Conservation (phyloP, 2,888 invertebrate genomes). For the Erebia aethiops region DNA sequence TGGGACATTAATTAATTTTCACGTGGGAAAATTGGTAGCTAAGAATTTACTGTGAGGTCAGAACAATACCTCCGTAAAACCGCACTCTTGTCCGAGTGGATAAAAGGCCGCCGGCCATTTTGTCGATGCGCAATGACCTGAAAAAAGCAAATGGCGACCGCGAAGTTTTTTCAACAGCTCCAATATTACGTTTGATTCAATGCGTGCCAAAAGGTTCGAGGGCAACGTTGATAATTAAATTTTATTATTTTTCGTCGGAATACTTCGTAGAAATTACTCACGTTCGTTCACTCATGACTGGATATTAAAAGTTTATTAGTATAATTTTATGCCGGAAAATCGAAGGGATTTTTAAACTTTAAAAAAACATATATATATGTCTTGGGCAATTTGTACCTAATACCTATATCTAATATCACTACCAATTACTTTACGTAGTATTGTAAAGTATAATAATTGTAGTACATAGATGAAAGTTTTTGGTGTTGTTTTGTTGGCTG, state of each 20-base stretch:
- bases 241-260: conserved; percentile 20
- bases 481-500: too few species aligned
- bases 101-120: conserved; percentile 38
- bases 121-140: conserved; percentile 42
- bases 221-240: conserved; percentile 22
- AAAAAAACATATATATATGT: too few species aligned
- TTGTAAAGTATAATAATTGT: too few species aligned
- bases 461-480: too few species aligned
- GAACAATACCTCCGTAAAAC: conserved; percentile 31
- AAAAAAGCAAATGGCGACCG: conserved; percentile 36
- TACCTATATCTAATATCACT: too few species aligned
- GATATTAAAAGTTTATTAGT: too few species aligned
- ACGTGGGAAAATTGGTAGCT: background rate
- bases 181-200: conserved; percentile 39
- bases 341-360: too few species aligned
- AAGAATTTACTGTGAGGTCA: conserved; percentile 11
- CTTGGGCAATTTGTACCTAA: too few species aligned
- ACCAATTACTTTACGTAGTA: too few species aligned
- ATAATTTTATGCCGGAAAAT: too few species aligned
- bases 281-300: background rate
- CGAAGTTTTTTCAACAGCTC: conserved; percentile 36
- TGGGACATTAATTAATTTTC: too few species aligned
- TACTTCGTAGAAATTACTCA: background rate
- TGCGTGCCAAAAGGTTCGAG: conserved; percentile 36
- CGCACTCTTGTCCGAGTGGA: conserved; percentile 30